A percentile compares a stretch with the other conserved stretches of the same genome.
Evolutionary conservation across 1,140 invertebrate genomes (phyloP).

Genomic region (Bombus turneri): DNA sequence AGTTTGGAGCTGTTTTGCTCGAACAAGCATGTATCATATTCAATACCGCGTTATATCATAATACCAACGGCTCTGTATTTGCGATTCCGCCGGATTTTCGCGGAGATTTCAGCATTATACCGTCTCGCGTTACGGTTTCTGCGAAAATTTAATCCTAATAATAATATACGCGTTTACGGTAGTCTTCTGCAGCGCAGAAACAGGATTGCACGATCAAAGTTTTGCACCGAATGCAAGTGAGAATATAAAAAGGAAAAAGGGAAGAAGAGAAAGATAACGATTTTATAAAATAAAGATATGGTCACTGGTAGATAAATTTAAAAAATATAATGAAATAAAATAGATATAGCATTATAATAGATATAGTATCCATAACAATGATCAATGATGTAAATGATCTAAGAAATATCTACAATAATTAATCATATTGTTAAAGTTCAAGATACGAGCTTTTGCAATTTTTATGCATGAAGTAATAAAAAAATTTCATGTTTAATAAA

Average conservation of each 20-base stretch:
- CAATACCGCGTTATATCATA: slow-evolving; percentile 62
- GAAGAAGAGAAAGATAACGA: not conserved
- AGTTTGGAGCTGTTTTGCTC: slow-evolving; percentile 27
- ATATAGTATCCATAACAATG: not conserved
- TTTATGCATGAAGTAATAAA: no score
- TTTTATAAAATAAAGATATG: not conserved
- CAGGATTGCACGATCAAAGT: not conserved
- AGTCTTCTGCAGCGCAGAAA: not conserved
- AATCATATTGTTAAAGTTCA: no score
- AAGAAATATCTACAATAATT: no score
- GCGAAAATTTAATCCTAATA: not conserved
- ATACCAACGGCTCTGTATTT: slow-evolving; percentile 25
- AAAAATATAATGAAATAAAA: not conserved
- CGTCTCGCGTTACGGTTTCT: slow-evolving; percentile 8
- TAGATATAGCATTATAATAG: not conserved
- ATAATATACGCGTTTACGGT: not conserved
- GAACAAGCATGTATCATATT: slow-evolving; percentile 53
- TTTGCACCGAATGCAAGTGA: not conserved
- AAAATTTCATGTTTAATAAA: no score
- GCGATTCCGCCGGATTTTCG: slow-evolving; percentile 27
- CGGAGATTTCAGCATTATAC: slow-evolving; percentile 23
- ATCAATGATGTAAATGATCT: no score
- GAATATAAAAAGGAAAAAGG: not conserved
- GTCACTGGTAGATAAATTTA: not conserved
- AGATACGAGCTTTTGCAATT: no score